Percentiles rank a stretch among this genome's conserved stretches.
Conservation (phyloP, 1,140 invertebrate genomes). For the Diorhabda elongata region DNA sequence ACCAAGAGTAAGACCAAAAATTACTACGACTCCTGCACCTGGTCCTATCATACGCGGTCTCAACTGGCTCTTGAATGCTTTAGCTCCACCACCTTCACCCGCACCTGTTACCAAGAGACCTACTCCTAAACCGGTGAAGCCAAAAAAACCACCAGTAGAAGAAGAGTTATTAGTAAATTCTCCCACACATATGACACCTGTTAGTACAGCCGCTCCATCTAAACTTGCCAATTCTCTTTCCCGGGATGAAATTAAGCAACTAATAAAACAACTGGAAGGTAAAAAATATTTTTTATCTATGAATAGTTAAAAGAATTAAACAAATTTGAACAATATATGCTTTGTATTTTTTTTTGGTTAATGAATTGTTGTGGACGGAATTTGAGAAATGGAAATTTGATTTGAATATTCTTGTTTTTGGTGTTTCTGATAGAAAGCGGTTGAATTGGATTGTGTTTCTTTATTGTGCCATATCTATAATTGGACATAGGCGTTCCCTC, state of each 20-base stretch:
- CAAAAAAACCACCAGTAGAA: slow-evolving; percentile 23
- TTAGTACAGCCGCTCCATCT: slow-evolving; percentile 32
- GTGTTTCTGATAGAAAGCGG: no score
- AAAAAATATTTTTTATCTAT: background rate
- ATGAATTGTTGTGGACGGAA: no score
- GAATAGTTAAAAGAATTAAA: no score
- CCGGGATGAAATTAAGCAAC: slow-evolving; percentile 16
- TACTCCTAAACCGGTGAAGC: slow-evolving; percentile 23
- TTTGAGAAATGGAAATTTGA: no score
- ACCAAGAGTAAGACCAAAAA: slow-evolving; percentile 27
- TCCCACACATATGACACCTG: slow-evolving; percentile 39
- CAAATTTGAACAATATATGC: no score
- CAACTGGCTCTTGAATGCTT: slow-evolving; percentile 41
- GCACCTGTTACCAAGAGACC: slow-evolving; percentile 19
- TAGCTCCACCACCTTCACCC: slow-evolving; percentile 36
- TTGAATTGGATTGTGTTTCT: no score
- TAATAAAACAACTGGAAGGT: slow-evolving; percentile 42
- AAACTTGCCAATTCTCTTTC: slow-evolving; percentile 12
- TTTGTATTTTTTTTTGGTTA: no score
- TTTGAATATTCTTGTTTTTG: no score
- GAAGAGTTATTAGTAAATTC: slow-evolving; percentile 36
- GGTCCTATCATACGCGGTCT: slow-evolving; percentile 41
- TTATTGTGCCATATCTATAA: no score
- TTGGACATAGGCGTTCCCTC: no score
- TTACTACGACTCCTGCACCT: slow-evolving; percentile 27